A percentile compares a stretch with the other conserved stretches of the same genome.
Evolutionary conservation across 2,113 vertebrate genomes (phyloP).

Genomic region (Micromys minutus): DNA sequence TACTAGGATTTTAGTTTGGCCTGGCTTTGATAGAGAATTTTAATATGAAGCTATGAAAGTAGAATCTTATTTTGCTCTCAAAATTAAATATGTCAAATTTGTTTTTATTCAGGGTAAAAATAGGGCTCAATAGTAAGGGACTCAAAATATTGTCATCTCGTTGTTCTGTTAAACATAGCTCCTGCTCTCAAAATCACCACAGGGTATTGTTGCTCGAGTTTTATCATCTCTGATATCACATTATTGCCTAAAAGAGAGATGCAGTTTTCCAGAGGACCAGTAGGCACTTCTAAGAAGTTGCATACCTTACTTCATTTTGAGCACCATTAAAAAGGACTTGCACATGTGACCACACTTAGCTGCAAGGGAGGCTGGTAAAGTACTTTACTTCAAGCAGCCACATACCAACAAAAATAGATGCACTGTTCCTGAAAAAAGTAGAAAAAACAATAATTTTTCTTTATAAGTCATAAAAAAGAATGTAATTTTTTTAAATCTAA

Average conservation of each 20-base stretch:
- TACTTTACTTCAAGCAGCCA: neutral
- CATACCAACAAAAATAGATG: neutral
- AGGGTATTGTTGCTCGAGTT: neutral
- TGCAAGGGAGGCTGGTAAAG: neutral
- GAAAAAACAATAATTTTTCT: neutral
- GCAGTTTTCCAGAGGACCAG: neutral
- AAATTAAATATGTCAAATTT: neutral
- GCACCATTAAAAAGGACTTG: neutral
- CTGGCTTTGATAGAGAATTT: constrained; percentile 5
- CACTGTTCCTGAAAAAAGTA: neutral
- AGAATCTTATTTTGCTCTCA: constrained; percentile 1
- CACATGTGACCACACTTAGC: neutral
- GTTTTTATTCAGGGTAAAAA: neutral
- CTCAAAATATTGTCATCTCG: neutral
- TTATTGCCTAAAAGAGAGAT: neutral
- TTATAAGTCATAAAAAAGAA: neutral
- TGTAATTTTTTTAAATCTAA: neutral
- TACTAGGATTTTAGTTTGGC: constrained; percentile 20
- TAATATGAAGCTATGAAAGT: neutral
- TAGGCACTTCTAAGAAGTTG: neutral
- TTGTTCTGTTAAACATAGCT: neutral
- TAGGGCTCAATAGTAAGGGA: neutral
- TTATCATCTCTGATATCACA: neutral
- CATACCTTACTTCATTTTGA: neutral
- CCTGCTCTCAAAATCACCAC: neutral